Base-by-base conservation (phyloP, 2,113 vertebrate species). In the Muntiacus reevesi region DNA sequence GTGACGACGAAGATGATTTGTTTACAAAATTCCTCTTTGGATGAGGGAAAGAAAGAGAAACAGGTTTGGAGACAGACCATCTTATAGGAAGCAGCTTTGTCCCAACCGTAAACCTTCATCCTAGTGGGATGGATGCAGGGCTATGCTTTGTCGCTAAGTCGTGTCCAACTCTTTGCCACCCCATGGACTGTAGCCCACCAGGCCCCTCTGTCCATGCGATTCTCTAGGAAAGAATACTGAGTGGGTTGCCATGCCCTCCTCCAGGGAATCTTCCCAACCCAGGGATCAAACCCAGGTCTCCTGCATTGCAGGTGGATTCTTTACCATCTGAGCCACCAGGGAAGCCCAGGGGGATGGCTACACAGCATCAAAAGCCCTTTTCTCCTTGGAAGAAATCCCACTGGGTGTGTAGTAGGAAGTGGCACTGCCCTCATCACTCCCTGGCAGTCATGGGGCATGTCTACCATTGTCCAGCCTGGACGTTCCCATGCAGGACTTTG, bases 21-120 rank as follows among this genome's bases (percentile, higher is more conserved):
- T 92, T 89, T 93, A 87, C 89, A 96, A 95, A 98, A 94, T 95
- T 88, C 36, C 83, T 95, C 92, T 87, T 59, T 87, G 95, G 93
- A 89, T 84, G 95, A 95, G 87, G 87, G 54, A 23, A 40, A 91
- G 27, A 33, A 96, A 85, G 28, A 59, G 64, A 90, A 87, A 81
- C 7, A 17, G 76, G 86, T 52, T 0, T 23, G 84, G 50, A 95
- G 17, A 78, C 1, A 95, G 16, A 81, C 1, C 2, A 25, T 85
- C 52, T 82, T 86, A 7, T 2, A 94, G 89, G 97, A 97, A 33
- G 12, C 2, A 0, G 43, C n/a, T 64, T 91, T 78, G 54, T 47
- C 47, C 96, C 95, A 83, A 52, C 81, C 83, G 78, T 33, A 55
- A 96, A 81, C 12, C 23, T 6, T 6, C 17, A 0, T 95, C 76